A percentile compares a stretch with the other conserved stretches of the same genome.
Evolutionary conservation across 1,140 invertebrate genomes (phyloP).

Genomic region (Megalonaias nervosa): DNA sequence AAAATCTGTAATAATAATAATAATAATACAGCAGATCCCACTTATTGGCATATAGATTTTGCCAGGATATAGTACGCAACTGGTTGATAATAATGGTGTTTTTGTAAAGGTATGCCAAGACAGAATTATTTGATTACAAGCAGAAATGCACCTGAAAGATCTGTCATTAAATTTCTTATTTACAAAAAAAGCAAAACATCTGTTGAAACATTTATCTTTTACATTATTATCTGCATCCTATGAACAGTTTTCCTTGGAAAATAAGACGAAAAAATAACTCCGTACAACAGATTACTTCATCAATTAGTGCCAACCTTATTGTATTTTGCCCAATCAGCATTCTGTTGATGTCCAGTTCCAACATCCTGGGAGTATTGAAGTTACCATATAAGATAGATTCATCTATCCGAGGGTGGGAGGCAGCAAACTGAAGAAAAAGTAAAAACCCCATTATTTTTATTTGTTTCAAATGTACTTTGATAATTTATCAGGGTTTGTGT

Average conservation of each 20-base stretch:
- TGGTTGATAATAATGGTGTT: no score
- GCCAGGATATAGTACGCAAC: no score
- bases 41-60: no score
- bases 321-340: slow-evolving; percentile 71
- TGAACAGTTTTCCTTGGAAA: background rate
- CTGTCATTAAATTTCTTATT: no score
- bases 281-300: background rate
- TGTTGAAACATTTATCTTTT: background rate
- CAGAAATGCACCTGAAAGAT: no score
- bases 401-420: slow-evolving; percentile 44
- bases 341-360: slow-evolving; percentile 70
- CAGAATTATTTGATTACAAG: no score
- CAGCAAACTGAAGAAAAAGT: slow-evolving; percentile 47
- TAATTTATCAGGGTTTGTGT: no score
- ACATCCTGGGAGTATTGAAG: slow-evolving; percentile 65
- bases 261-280: background rate
- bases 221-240: no score
- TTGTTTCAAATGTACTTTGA: no score
- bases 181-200: background rate
- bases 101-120: no score
- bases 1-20: no score
- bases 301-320: slow-evolving; percentile 57
- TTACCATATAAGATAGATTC: slow-evolving; percentile 14
- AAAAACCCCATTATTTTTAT: background rate
- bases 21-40: no score